These are phyloP conservation scores for Tetrax tetrax DNA, from an alignment of 2,113 vertebrate genomes.

Conservation along the genomic window DNA sequence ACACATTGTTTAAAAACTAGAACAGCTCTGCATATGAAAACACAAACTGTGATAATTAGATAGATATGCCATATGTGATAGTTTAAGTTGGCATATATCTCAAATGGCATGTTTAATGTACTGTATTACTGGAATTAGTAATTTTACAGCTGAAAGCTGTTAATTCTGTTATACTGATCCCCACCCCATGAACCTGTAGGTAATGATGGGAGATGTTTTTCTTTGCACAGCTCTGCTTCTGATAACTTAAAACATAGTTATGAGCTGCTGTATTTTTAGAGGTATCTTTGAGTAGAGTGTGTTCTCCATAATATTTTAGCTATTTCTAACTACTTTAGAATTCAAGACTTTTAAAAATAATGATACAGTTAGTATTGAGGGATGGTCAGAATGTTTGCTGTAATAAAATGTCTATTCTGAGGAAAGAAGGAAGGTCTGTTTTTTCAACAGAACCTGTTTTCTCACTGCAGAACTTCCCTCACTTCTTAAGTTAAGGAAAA, in stretches of 20 bases:
- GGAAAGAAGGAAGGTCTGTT: background rate
- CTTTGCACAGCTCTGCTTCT: background rate
- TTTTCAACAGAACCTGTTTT: background rate
- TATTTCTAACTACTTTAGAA: background rate
- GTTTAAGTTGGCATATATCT: constrained; percentile 68
- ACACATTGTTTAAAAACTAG: constrained; percentile 72
- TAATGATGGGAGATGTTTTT: constrained; percentile 8
- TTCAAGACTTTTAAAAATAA: background rate
- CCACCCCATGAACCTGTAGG: background rate
- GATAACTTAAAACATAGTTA: background rate
- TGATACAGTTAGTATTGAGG: background rate
- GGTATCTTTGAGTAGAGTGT: background rate
- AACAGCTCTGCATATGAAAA: constrained; percentile 66
- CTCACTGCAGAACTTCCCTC: background rate
- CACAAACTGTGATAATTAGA: constrained; percentile 74
- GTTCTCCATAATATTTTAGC: background rate
- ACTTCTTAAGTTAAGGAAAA: background rate
- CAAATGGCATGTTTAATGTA: constrained; percentile 65
- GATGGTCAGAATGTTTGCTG: background rate
- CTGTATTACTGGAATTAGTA: constrained; percentile 51
- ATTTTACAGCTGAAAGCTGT: constrained; percentile 62
- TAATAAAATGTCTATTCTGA: background rate
- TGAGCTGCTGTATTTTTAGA: background rate
- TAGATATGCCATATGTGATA: constrained; percentile 63
- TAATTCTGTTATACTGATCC: constrained; percentile 23